Base-by-base conservation (phyloP, 2,113 vertebrate species). In the Circaetus gallicus region DNA sequence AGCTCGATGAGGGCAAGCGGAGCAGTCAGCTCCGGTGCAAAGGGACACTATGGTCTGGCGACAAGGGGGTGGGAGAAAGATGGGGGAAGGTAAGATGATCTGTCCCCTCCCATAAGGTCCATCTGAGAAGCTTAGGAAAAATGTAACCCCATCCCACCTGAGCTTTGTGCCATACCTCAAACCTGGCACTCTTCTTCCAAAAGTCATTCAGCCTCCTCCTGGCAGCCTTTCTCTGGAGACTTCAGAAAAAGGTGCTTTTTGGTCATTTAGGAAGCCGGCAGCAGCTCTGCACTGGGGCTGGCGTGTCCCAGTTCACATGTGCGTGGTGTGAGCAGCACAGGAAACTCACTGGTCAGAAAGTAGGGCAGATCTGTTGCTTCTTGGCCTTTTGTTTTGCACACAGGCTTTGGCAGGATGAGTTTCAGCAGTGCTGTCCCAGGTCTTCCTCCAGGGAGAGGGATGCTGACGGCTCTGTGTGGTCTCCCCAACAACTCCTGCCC, bases 311-410 rank as follows among this genome's bases (percentile, higher is more conserved):
- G 28, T 70, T 96, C 10, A 1, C 1, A 2, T 15, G 24, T 47
- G 59, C 7, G 8, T 1, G 3, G 28, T 53, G 32, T 26, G 58
- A 87, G 70, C 65, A 9, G 53, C 78, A 93, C 89, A 97, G 96
- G 96, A 97, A 97, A 80, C 13, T 1, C 56, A 1, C 11, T 17
- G 66, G 40, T 67, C 89, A 80, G 47, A 65, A 96, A 91, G 70
- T 72, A 58, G 93, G 73, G 62, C 91, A 86, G n/a, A 14, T 31
- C 87, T 76, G 61, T 78, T 74, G 69, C 74, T 25, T 81, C 78
- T 50, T 45, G 29, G n/a, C 34, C 40, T 56, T 21, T 29, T 9
- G 36, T 36, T 59, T 40, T 50, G 42, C n/a, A 22, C 0, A 0
- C 16, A 20, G 43, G 7, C 80, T 61, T 73, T 61, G 59, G 32